Evolutionary conservation across 2,797 vertebrate genomes (phyloP), one percentile per base, ranked within the genome.

Genomic region (Holocentrus rufus): DNA sequence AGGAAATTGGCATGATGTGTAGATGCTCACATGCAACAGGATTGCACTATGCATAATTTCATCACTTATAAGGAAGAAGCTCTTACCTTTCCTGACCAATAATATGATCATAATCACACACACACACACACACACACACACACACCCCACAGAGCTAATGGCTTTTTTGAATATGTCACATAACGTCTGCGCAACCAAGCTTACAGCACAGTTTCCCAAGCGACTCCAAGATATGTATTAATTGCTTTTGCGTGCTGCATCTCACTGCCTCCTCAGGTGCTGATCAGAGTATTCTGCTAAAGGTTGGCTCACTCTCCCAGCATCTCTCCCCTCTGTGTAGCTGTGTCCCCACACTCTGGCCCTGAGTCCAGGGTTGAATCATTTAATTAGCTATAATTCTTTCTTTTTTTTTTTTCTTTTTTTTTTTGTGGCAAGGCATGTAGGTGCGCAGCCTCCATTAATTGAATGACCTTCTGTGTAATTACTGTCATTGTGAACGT

Each of bases 381-480:
- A 65, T 88, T 90, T 90, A 92, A 93, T 93, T 90, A 91, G 71
- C 69, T 11, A n/a, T 65, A 61, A 57, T 77, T 87, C 68, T 65
- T 76, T 27, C 80, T 77, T 76, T 4, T 27, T 34, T 34, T 58
- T 70, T 83, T 87, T 78, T 49, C 69, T 72, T 58, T 69, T 83
- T 87, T 83, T 87, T 78, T 49, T 71, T 72, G 31, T 64, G 65
- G 82, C 70, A 44, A 68, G 72, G 73, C 65, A 30, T 76, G 87
- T 85, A 86, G 82, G 84, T 88, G 88, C 84, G 54, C 1, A 78
- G 82, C 87, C 82, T 86, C 72, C 59, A 86, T 85, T 90, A 92
- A 89, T 89, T 90, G 85, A 92, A 88, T 82, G 87, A 76, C 87
- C 87, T 87, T 88, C 87, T 74, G 80, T 59, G 79, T 93, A 91